Base-by-base conservation (phyloP, 2,113 vertebrate genomes). In the Charadrius vociferus region DNA sequence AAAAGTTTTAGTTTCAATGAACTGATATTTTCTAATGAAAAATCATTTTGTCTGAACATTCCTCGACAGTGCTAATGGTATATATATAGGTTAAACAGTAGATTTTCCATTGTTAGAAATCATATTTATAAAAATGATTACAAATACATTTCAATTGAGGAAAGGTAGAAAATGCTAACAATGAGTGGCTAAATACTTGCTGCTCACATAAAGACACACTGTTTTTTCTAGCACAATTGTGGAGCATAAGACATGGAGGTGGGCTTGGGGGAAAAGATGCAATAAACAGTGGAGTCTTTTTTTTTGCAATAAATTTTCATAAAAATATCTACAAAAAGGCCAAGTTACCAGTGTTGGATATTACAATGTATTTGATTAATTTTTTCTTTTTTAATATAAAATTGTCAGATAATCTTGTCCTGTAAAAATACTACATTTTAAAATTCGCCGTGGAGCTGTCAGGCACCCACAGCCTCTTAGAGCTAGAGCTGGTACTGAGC, bases 331-430 rank as follows among this genome's bases (percentile, higher is more conserved):
- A 98, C 97, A 98, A 98, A 97, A 98, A 97, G 96, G 95, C 96
- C 98, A 98, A 98, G 97, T 98, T 98, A 98, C 98, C 97, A 93
- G 93, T 91, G 95, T 92, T 97, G 99, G 99, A 98, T 99, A 99
- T 99, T 99, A 99, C 97, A 99, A 98, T 98, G 99, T 98, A 98
- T 99, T 99, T 99, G 99, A 99, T 99, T 99, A 99, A 99, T 99
- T 99, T 99, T 98, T 99, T 98, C 98, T 98, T 98, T 99, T 98
- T 99, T 99, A 99, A 99, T 99, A 99, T 98, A 98, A 99, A 99
- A 99, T 99, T 99, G 99, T 99, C 99, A 99, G 99, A 99, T 99
- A 99, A 99, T 99, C 99, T 99, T 98, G 98, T 98, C 97, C 97
- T 99, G 98, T 98, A 98, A 99, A 99, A 99, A 99, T 99, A 99